These are phyloP conservation scores for Graphium colonna DNA, from an alignment of 2,888 invertebrate species.

Conservation along the genomic window DNA sequence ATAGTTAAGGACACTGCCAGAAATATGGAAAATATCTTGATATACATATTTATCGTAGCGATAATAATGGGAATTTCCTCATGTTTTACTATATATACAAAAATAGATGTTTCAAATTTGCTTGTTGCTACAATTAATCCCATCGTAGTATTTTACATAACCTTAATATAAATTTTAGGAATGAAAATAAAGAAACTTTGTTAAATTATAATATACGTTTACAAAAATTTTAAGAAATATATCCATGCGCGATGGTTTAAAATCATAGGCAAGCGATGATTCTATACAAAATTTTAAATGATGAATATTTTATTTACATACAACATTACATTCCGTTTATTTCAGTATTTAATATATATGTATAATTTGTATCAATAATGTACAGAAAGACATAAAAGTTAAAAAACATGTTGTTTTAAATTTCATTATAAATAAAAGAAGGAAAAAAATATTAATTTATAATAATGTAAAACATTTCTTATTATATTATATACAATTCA, in stretches of 20 bases:
- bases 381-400: not conserved
- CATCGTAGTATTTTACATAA: slow-evolving; percentile 9
- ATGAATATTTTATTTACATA: too few relatives aligned
- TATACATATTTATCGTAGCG: not conserved
- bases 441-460: too few relatives aligned
- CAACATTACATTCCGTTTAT: not conserved
- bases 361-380: not conserved
- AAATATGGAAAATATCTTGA: slow-evolving; percentile 3
- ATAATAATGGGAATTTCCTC: slow-evolving; percentile 4
- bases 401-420: too few relatives aligned
- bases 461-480: too few relatives aligned
- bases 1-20: slow-evolving; percentile 18
- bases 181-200: slow-evolving; percentile 4
- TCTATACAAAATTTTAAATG: too few relatives aligned
- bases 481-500: too few relatives aligned
- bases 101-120: slow-evolving; percentile 6
- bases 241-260: too few relatives aligned
- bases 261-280: too few relatives aligned
- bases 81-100: slow-evolving; percentile 10
- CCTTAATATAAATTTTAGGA: slow-evolving; percentile 3
- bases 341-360: not conserved
- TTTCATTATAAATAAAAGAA: too few relatives aligned
- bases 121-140: slow-evolving; percentile 16
- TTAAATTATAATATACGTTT: slow-evolving; percentile 8
- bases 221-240: too few relatives aligned